Base-by-base conservation (phyloP, 2,797 vertebrate genomes). In the Eulemur coronatus region DNA sequence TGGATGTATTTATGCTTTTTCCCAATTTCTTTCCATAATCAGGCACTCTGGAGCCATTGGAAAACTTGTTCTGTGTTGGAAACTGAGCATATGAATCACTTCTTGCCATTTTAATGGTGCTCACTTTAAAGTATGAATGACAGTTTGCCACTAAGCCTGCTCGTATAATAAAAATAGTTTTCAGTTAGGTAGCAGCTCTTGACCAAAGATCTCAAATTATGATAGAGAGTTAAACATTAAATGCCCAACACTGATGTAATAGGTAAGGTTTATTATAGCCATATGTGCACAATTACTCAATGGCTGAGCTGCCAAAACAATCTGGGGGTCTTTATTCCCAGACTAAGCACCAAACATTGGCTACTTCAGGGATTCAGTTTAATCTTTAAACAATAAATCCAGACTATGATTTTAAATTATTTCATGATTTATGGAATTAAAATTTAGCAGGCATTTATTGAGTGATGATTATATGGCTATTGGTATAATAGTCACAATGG, bases 71-170 rank as follows among this genome's bases (percentile, higher is more conserved):
- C 52, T 96, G 3, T 67, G 24, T 78, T 94, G 73, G 18, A 96
- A 96, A 84, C 52, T 87, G 55, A 79, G 59, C 75, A 63, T 50
- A 80, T 82, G n/a, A 92, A 90, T 88, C 52, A 59, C 10, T 72
- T 90, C 70, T 94, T 85, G 33, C 61, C 73, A 91, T 89, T 94
- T 89, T 90, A 61, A 90, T 41, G 30, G 55, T 93, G 30, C 85
- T 95, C 20, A 73, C 30, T 95, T 96, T 94, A 75, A 96, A 95
- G 43, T 81, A 69, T 89, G 33, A 94, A 75, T 82, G 52, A 93
- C 59, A 97, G 7, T 85, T 93, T 89, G 26, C 72, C 55, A 88
- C 48, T 89, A 72, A 86, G 30, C 5, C 7, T 22, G 15, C 26
- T 94, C 30, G 93, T 52, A 84, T 61, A 92, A 76, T 80, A 90